phyloP scores from a whole-genome alignment of 64 coral and sea anemone species.

The Montipora foliosa region DNA sequence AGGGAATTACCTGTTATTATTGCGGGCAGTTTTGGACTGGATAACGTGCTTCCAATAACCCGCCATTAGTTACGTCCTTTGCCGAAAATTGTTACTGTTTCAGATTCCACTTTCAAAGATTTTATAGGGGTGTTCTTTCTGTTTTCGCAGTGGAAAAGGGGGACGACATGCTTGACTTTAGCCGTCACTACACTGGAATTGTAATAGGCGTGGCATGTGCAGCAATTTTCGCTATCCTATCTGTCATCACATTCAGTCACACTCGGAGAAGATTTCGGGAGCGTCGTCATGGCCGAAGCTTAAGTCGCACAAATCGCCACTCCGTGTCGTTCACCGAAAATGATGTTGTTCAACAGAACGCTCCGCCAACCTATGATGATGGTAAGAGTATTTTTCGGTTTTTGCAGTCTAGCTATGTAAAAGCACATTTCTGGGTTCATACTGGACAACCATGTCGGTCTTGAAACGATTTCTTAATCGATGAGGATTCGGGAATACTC shows the following conservation, averaged over 20 bases:
- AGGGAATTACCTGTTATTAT: too few species aligned
- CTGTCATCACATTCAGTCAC: slow-evolving; percentile 82
- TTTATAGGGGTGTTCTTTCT: not conserved
- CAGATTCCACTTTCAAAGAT: not conserved
- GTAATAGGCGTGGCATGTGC: slow-evolving; percentile 93
- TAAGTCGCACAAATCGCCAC: slow-evolving; percentile 1
- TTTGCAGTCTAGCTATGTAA: not conserved
- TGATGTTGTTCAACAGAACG: slow-evolving; percentile 61
- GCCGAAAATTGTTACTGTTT: too few species aligned
- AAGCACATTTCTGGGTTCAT: not conserved
- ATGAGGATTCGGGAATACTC: too few species aligned
- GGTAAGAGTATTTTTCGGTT: slow-evolving; percentile 31
- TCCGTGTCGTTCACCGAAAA: slow-evolving; percentile 50
- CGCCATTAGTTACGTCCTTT: too few species aligned
- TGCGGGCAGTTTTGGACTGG: too few species aligned
- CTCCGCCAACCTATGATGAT: slow-evolving; percentile 79
- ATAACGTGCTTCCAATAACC: too few species aligned
- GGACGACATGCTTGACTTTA: slow-evolving; percentile 51
- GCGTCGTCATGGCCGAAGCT: slow-evolving; percentile 13
- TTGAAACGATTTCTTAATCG: too few species aligned
- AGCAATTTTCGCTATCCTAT: slow-evolving; percentile 76
- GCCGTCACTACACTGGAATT: slow-evolving; percentile 85
- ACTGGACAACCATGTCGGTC: not conserved
- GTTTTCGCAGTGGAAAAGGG: not conserved
- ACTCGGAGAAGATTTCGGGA: slow-evolving; percentile 59